These are phyloP conservation scores for Grapholita molesta DNA, from an alignment of 1,140 invertebrate species.

Conservation along the genomic window DNA sequence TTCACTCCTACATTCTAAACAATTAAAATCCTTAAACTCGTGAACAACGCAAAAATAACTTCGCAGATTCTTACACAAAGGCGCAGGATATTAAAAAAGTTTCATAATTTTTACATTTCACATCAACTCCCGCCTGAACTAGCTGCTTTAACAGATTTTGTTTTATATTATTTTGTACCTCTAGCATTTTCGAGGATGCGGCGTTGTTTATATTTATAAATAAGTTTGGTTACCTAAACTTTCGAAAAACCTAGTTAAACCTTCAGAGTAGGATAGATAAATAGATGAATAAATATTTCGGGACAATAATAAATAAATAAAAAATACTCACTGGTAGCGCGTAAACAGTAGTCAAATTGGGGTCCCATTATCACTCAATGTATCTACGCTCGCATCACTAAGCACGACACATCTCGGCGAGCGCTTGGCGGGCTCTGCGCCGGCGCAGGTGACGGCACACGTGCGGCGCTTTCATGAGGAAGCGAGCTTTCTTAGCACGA, in stretches of 20 bases:
- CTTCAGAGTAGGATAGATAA: neutral
- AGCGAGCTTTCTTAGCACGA: slow-evolving; percentile 68
- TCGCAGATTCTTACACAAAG: slow-evolving; percentile 20
- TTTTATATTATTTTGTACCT: neutral
- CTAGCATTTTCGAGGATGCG: neutral
- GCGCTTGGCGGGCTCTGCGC: slow-evolving; percentile 59
- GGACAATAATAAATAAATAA: slow-evolving; percentile 23
- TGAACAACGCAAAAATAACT: slow-evolving; percentile 18
- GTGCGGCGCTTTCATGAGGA: slow-evolving; percentile 61
- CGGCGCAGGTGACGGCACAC: slow-evolving; percentile 64
- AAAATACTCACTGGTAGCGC: slow-evolving; percentile 64
- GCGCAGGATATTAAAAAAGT: slow-evolving; percentile 34
- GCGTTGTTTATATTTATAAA: slow-evolving; percentile 20
- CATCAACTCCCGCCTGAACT: slow-evolving; percentile 10
- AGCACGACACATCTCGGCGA: slow-evolving; percentile 70
- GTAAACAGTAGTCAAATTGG: slow-evolving; percentile 70
- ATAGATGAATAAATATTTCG: neutral
- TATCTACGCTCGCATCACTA: slow-evolving; percentile 42
- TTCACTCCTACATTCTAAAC: neutral
- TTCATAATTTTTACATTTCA: slow-evolving; percentile 21
- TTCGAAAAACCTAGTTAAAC: neutral
- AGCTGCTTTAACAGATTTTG: neutral
- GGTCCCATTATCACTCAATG: slow-evolving; percentile 55
- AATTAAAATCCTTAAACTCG: neutral
- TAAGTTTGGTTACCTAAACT: neutral